These are phyloP conservation scores for Myotis lucifugus DNA, from an alignment of 2,113 vertebrate genomes.

Conservation along the genomic window DNA sequence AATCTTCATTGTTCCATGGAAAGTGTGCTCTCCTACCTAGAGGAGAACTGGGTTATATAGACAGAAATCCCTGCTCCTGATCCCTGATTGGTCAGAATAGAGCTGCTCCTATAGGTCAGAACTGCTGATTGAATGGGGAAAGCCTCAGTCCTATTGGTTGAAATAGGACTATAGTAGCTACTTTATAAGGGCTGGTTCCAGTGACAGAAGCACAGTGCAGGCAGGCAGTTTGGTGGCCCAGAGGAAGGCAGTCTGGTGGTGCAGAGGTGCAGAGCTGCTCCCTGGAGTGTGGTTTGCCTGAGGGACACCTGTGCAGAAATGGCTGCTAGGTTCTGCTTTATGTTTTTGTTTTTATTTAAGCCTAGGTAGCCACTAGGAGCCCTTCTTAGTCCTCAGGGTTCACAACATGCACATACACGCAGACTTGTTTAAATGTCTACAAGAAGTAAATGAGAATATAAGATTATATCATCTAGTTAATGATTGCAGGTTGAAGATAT, in stretches of 20 bases:
- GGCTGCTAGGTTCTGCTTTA: neutral
- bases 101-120: neutral
- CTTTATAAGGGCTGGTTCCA: neutral
- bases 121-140: neutral
- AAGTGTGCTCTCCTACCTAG: neutral
- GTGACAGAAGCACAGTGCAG: neutral
- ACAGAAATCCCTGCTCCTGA: neutral
- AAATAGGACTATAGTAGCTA: neutral
- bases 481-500: neutral
- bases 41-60: neutral
- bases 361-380: neutral
- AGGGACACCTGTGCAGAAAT: neutral
- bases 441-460: neutral
- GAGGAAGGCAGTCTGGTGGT: neutral
- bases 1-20: too few relatives aligned
- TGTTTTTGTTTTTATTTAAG: neutral
- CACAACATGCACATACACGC: neutral
- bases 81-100: neutral
- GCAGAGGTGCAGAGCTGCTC: neutral
- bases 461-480: constrained; percentile 1
- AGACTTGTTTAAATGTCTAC: neutral
- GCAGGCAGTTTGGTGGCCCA: neutral
- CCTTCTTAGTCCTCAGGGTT: neutral
- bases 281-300: neutral
- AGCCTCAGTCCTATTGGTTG: neutral